phyloP scores from a whole-genome alignment of 2,113 vertebrate species.

The Tetrao urogallus region DNA sequence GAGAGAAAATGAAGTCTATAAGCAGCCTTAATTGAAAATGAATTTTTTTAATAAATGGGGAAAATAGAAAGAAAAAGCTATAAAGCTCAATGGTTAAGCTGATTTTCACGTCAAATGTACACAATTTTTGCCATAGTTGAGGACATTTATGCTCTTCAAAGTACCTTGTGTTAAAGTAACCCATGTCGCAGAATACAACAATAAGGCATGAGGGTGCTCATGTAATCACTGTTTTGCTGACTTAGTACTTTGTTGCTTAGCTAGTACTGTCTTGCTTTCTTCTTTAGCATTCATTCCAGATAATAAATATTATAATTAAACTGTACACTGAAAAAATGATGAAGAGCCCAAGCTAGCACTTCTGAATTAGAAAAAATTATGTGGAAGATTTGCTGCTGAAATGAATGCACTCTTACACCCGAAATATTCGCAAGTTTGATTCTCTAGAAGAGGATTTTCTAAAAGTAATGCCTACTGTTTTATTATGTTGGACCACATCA shows the following conservation, averaged over 20 bases:
- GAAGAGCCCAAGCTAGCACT: not conserved
- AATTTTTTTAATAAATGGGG: not conserved
- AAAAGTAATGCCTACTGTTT: too few relatives aligned
- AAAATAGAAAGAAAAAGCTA: not conserved
- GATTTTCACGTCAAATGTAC: not conserved
- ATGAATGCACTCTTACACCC: not conserved
- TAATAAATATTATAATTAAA: not conserved
- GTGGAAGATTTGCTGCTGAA: not conserved
- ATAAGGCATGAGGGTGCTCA: not conserved
- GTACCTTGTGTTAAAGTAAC: not conserved
- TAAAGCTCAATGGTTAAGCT: not conserved
- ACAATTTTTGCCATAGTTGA: not conserved
- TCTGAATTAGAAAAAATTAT: not conserved
- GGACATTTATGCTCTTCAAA: not conserved
- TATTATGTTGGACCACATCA: not conserved
- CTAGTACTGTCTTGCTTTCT: not conserved
- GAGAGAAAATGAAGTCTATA: not conserved
- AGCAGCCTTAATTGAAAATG: not conserved
- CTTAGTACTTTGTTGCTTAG: not conserved
- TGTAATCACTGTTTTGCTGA: not conserved
- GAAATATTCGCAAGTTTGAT: not conserved
- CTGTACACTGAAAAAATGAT: not conserved
- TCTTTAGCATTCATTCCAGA: not conserved
- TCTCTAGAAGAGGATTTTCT: too few relatives aligned
- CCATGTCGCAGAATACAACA: not conserved